Evolutionary conservation across 2,797 vertebrate genomes (phyloP), one percentile per base, ranked within the genome.

Genomic region (Neolamprologus multifasciatus): DNA sequence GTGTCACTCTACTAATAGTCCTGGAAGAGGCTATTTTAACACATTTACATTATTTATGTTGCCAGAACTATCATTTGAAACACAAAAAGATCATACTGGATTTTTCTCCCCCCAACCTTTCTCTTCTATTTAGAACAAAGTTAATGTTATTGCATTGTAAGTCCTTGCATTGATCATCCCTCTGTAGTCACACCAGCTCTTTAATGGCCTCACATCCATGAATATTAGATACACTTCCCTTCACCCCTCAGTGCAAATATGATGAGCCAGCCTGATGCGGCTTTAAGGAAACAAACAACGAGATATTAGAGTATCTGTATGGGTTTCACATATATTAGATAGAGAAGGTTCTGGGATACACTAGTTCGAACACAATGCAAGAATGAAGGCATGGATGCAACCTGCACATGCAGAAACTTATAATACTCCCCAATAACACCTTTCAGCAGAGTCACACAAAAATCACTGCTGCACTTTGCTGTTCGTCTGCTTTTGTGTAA

Each of bases 181-280:
- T 87, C 90, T 91, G 88, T 92, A 94, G 91, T 95, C 89, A 95
- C 93, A 95, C 89, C 88, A 85, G 91, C 90, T 90, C 91, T 93
- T 94, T 96, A 97, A 96, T 95, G 96, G 95, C 88, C 93, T 93
- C 88, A 82, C 88, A 87, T 92, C 94, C 94, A 97, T 97, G 94
- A 97, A 96, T 96, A 96, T 96, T 96, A 96, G 94, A 97, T 96
- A 95, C 85, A 93, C 96, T 96, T 96, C 94, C 94, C 94, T 93
- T 92, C 85, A 83, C 86, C 90, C 85, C 31, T 31, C 90, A 89
- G 87, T 50, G 33, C 89, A 94, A 94, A 95, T 91, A 88, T 92
- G 93, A 96, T 95, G 95, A 95, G 93, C 91, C 87, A 94, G 94
- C 92, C 89, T 83, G 86, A 92, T 43, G 78, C 6, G 52, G 86